Base-by-base conservation (phyloP, 2,888 invertebrate species). In the Cacoxenus indagator region DNA sequence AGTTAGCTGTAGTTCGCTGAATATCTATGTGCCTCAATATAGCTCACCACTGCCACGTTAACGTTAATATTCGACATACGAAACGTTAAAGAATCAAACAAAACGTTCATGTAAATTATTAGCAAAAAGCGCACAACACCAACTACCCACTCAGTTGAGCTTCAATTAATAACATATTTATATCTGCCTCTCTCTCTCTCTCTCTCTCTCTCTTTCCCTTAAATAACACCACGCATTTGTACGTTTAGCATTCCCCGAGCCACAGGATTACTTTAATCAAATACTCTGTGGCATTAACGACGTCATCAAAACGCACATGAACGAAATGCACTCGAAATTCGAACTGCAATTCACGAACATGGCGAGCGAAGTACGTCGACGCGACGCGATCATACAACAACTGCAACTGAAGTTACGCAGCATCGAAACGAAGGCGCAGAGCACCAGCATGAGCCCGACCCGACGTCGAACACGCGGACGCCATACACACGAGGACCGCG, bases 261-360 rank as follows among this genome's bases (percentile, higher is more conserved):
- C 94, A 78, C 94, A 95, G 82, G 95, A 95, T 85, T 94, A 93
- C 88, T 93, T 95, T 84, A 92, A 93, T 45, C 95, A 95, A 86
- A 92, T 96, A 26, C 90, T 95, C 59, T 87, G 92, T 75, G 95
- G 93, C 71, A 94, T 96, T 71, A 94, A 94, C 85, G 93, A 94
- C 85, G 93, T 95, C 61, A 93, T 96, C 87, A 93, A 94, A 87
- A 91, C 91, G 24, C 93, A 93, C 86, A 89, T 93, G 72, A 91
- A 91, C 76, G 93, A 93, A 69, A 91, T 93, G 75, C 92, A 93
- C 86, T 91, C 91, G 66, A 92, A 92, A 85, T 93, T 92, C 87
- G 92, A 93, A 83, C 91, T 91, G 76, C 91, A 94, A 69, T 94
- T 95, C 84, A 91, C 92, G 70, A 93, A 91, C 73, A 89, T 96